Evolutionary conservation across 2,113 vertebrate genomes (phyloP), one percentile per base, ranked within the genome.

Genomic region (Marmota monax): DNA sequence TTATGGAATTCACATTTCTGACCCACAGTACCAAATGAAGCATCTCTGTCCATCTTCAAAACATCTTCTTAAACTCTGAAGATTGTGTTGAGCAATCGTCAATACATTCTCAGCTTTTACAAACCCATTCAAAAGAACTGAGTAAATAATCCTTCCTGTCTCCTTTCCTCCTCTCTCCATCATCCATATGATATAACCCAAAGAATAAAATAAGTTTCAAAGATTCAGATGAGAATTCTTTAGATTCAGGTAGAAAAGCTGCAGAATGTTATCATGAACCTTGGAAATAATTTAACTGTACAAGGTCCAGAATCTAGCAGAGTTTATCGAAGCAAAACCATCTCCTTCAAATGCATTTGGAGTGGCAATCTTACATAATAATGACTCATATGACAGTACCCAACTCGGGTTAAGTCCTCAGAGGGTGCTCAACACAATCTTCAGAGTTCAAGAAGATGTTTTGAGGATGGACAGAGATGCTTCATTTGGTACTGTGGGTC

Each of bases 311-410:
- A 61, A 86, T 89, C 84, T 37, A 87, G 37, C 32, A 86, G 90
- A 92, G 34, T 34, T 92, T 51, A 29, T 63, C 73, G 88, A 25
- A 92, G 79, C 78, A 95, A 96, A 95, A 58, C 7, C n/a, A 27
- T 73, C 65, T 78, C 70, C 42, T 84, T 77, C 22, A 58, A n/a
- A 78, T 70, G 22, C 34, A 79, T 22, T 74, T 29, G 77, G 72
- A 79, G 37, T 32, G 51, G 48, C 16, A 70, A 0, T 90, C 58
- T 79, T 34, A 42, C 63, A 16, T 4, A 86, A 5, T 76, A 39
- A 53, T 8, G 56, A 56, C 17, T 90, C 11, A 17, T 23, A 53
- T 12, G 29, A 79, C 7, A 63, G 48, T 69, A 42, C 37, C 10
- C 17, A 12, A 61, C 63, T 84, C 61, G 37, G 27, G 32, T 63